These are phyloP conservation scores for Drosophila repleta DNA, from an alignment of 1,140 invertebrate genomes.

Conservation along the genomic window DNA sequence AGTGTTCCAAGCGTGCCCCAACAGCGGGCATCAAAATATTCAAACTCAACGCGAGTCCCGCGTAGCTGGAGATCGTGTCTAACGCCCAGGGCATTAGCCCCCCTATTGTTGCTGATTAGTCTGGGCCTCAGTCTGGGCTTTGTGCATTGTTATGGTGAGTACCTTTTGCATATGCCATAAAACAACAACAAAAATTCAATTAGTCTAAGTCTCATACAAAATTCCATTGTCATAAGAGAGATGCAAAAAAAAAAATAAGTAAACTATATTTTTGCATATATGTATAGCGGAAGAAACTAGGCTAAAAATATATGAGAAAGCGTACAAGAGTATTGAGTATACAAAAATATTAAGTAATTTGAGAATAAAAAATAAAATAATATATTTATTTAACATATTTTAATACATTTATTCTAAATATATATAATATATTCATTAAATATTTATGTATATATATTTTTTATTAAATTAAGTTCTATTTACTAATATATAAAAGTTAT, in stretches of 20 bases:
- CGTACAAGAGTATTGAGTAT: not conserved
- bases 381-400: too few relatives aligned
- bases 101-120: constrained; percentile 68
- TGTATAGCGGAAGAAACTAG: not conserved
- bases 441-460: too few relatives aligned
- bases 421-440: too few relatives aligned
- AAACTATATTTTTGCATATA: not conserved
- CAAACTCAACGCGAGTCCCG: constrained; percentile 30
- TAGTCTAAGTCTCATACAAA: constrained; percentile 45
- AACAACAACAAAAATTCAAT: constrained; percentile 53
- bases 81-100: constrained; percentile 34
- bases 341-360: too few relatives aligned
- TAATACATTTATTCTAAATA: too few relatives aligned
- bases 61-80: constrained; percentile 30
- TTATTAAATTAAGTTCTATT: too few relatives aligned
- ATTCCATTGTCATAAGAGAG: not conserved
- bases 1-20: constrained; percentile 72
- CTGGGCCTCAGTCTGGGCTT: constrained; percentile 58
- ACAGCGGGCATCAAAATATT: constrained; percentile 58
- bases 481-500: too few relatives aligned
- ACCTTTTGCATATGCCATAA: constrained; percentile 43
- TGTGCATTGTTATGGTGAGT: constrained; percentile 78
- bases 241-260: not conserved
- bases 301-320: too few relatives aligned
- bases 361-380: too few relatives aligned